phyloP scores from a whole-genome alignment of 2,797 vertebrate species.

The Synanceia verrucosa region DNA sequence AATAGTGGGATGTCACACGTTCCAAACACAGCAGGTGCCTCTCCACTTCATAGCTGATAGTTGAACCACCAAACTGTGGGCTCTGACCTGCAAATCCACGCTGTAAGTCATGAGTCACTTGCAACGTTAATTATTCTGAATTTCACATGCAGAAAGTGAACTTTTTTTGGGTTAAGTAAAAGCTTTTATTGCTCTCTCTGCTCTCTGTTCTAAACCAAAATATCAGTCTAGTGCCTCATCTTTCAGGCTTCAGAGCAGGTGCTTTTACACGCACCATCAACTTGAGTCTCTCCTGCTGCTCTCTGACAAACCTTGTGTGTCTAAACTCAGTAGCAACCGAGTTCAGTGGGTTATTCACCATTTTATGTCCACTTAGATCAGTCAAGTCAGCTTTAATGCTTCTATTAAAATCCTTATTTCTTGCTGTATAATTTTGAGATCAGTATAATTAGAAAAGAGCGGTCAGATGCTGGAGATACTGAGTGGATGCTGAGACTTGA shows the following conservation, averaged over 20 bases:
- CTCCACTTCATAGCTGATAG: not conserved
- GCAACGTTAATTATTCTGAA: constrained; percentile 5
- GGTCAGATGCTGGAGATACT: constrained; percentile 28
- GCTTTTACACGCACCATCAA: constrained; percentile 58
- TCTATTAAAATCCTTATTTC: constrained; percentile 31
- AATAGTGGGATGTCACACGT: not conserved
- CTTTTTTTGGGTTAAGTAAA: constrained; percentile 11
- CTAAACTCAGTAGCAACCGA: not conserved
- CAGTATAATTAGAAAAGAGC: constrained; percentile 48
- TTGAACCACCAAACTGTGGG: not conserved
- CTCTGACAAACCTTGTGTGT: constrained; percentile 34
- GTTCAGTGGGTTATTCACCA: constrained; percentile 31
- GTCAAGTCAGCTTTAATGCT: constrained; percentile 32
- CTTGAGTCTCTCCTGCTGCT: constrained; percentile 52
- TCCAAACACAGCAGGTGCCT: not conserved
- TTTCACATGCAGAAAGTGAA: not conserved
- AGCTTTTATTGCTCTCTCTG: constrained; percentile 12
- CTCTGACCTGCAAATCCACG: constrained; percentile 7
- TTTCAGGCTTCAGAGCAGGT: constrained; percentile 41
- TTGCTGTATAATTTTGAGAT: constrained; percentile 43
- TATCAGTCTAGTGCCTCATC: constrained; percentile 28
- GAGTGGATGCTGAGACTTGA: constrained; percentile 26
- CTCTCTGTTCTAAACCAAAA: constrained; percentile 21
- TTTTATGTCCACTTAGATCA: constrained; percentile 50
- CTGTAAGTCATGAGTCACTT: not conserved